Percentiles rank a stretch among this genome's conserved stretches.
These are phyloP conservation scores for Catonia carolina DNA, from an alignment of 2,888 invertebrate genomes.

Conservation along the genomic window DNA sequence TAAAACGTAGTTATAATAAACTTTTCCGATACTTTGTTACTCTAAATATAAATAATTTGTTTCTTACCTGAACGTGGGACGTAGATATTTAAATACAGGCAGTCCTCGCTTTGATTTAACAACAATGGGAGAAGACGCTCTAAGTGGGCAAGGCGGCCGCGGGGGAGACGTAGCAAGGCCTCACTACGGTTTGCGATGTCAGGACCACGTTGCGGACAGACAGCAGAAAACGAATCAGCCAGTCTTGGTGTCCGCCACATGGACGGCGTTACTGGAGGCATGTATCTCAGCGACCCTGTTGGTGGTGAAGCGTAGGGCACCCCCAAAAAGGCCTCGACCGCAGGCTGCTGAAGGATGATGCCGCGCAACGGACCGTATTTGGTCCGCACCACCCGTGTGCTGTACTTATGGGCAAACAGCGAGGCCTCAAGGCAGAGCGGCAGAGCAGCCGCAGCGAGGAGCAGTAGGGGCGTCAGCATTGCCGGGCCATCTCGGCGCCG, in stretches of 20 bases:
- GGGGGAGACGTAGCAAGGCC: conserved; percentile 64
- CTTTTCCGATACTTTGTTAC: no score
- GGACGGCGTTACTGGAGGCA: conserved; percentile 90
- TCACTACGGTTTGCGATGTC: conserved; percentile 44
- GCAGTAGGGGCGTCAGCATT: conserved; percentile 9
- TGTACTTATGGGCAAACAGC: conserved; percentile 58
- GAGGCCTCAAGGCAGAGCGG: conserved; percentile 36
- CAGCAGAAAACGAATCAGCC: conserved; percentile 75
- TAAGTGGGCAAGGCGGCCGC: conserved; percentile 75
- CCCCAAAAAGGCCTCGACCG: conserved; percentile 86
- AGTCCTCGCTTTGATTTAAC: conserved; percentile 94
- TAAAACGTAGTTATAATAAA: no score
- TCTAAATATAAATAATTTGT: no score
- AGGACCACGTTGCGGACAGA: conserved; percentile 78
- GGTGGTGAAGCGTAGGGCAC: conserved; percentile 93
- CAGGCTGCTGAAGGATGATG: conserved; percentile 71
- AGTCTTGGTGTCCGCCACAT: conserved; percentile 75
- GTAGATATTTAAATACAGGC: conserved; percentile 94
- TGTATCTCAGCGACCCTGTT: conserved; percentile 82
- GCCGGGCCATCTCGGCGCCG: conserved; percentile 21
- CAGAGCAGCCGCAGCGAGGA: conserved; percentile 26
- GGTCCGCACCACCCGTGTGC: conserved; percentile 75
- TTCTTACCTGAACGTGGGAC: conserved; percentile 75
- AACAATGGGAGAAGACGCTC: conserved; percentile 76
- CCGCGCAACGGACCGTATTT: conserved; percentile 86